Evolutionary conservation across 1,140 invertebrate genomes (phyloP).

Genomic region (Trichomalopsis sarcophagae): DNA sequence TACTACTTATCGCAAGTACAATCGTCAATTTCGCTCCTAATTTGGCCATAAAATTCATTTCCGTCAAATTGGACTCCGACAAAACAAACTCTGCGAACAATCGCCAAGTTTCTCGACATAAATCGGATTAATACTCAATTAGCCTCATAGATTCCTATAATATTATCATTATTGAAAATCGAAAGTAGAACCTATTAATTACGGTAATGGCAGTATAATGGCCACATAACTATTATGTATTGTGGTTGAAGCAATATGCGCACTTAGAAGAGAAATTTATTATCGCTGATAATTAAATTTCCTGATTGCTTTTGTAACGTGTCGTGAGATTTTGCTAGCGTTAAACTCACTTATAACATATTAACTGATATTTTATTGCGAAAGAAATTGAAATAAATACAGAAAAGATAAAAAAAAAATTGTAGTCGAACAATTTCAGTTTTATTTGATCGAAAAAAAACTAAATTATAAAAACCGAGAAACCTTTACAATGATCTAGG

Average conservation of each 20-base stretch:
- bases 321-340: no score
- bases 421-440: no score
- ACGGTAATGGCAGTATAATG: neutral
- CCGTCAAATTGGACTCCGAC: neutral
- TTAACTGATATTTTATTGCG: no score
- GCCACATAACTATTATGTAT: neutral
- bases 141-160: neutral
- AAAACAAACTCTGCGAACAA: neutral
- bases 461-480: neutral
- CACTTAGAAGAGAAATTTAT: no score
- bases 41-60: conserved; percentile 24
- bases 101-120: neutral
- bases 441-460: neutral
- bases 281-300: neutral
- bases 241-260: neutral
- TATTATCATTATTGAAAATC: neutral
- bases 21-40: conserved; percentile 18
- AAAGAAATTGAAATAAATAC: no score
- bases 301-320: neutral
- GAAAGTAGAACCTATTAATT: neutral
- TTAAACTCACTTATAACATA: no score
- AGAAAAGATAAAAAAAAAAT: no score
- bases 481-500: neutral
- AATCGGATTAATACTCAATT: neutral
- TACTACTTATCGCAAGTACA: conserved; percentile 18